Base-by-base conservation (phyloP, 2,888 invertebrate genomes). In the Drosophila rubida region DNA sequence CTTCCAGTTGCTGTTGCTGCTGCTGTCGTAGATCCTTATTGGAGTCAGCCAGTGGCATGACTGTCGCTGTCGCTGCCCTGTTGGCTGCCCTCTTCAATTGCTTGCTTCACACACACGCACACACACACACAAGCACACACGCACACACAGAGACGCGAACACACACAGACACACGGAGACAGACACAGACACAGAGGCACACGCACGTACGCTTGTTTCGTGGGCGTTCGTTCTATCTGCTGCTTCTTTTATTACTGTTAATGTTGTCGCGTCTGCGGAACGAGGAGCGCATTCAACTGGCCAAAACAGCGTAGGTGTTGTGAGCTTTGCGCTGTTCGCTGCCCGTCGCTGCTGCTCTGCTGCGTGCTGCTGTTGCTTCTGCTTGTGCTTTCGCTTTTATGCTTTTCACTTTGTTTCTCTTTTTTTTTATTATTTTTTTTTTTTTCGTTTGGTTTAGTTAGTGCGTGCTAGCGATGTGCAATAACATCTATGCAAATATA, bases 11-110 rank as follows among this genome's bases (percentile, higher is more conserved):
- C 62, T 65, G 71, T 50, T 63, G 70, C 45, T 63, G 35, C 50
- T 61, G 66, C 55, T 41, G 62, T 70, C 91, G 87, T 59, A 90
- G 81, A 85, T 91, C 91, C 85, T 90, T 91, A 61, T 91, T 90
- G 50, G 90, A 90, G 80, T 91, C 91, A 79, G 91, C 91, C 84
- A 91, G 87, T 85, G 91, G 91, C 91, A 91, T 91, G 77, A 78
- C 83, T 79, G 58, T 59, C 48, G 66, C 71, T 79, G 55, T 59
- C 48, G 66, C 71, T 64, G 74, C 78, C 61, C 61, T 53, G 60
- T 69, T 75, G 68, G 75, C 63, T 32, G 32, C 32, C 25, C 25
- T 25, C 54, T 66, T 67, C 44, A 69, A 62, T 59, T 74, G 63
- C 55, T 19, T 19, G 19, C 19, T 19, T 19, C 32, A n/a, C 32